These are phyloP conservation scores for Crocodylus rhombifer DNA, from an alignment of 2,797 vertebrate species.

Conservation along the genomic window DNA sequence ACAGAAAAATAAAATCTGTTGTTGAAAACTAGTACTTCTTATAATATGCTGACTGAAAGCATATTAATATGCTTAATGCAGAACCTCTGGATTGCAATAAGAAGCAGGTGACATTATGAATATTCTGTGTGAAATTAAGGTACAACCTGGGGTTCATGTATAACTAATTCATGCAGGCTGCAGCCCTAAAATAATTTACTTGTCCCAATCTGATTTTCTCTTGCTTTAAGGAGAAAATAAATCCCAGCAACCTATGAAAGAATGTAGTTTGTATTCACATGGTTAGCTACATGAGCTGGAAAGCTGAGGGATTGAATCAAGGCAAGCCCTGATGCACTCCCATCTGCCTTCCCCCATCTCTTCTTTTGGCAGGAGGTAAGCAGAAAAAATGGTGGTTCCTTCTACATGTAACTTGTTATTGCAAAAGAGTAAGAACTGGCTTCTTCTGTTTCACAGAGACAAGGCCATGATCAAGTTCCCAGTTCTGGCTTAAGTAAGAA, in stretches of 20 bases:
- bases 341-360: neutral
- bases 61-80: neutral
- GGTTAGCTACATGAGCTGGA: neutral
- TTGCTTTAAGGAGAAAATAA: neutral
- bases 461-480: neutral
- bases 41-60: neutral
- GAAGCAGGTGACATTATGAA: too few relatives aligned
- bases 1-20: neutral
- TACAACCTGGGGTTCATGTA: neutral
- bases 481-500: neutral
- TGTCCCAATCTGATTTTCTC: neutral
- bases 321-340: neutral
- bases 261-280: rapidly evolving
- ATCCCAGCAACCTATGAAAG: neutral
- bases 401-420: neutral
- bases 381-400: neutral
- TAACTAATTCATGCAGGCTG: neutral
- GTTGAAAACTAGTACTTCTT: neutral
- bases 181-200: neutral
- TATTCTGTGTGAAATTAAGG: too few relatives aligned
- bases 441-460: neutral
- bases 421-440: neutral
- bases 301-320: neutral
- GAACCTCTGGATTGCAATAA: neutral
- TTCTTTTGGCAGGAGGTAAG: neutral